Conservation (phyloP, 2,113 vertebrate genomes). For the Dipodomys stephensi region DNA sequence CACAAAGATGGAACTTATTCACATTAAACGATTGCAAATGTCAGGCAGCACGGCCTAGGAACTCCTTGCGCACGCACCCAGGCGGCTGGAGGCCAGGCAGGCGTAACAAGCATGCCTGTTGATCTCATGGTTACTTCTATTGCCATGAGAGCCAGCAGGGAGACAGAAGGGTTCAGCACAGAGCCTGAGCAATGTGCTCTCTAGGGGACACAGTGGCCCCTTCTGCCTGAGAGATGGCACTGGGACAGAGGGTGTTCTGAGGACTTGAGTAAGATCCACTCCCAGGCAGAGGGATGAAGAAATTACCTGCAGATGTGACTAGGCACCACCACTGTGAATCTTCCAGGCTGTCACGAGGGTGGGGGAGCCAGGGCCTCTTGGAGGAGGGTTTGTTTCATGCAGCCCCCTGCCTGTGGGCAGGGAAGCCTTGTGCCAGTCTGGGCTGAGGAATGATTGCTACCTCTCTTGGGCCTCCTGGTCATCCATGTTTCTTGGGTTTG, state of each 20-base stretch:
- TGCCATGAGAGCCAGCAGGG: constrained; percentile 45
- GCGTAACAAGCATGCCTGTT: constrained; percentile 6
- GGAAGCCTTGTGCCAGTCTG: neutral
- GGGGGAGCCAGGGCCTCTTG: constrained; percentile 70
- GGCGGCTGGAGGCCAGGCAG: constrained; percentile 54
- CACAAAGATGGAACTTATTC: constrained; percentile 79
- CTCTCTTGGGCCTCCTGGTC: neutral
- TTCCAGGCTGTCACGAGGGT: constrained; percentile 64
- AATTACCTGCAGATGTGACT: constrained; percentile 84
- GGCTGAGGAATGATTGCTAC: neutral
- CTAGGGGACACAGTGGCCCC: neutral
- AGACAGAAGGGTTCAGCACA: constrained; percentile 26
- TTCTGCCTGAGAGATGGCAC: constrained; percentile 44
- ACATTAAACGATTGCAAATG: constrained; percentile 82
- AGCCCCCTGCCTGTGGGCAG: constrained; percentile 30
- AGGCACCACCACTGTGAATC: constrained; percentile 17
- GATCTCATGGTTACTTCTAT: constrained; percentile 73
- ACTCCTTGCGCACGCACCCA: constrained; percentile 67
- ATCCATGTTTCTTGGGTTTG: neutral
- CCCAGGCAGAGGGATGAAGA: constrained; percentile 72
- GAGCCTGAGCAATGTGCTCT: constrained; percentile 44
- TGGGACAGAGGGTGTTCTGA: constrained; percentile 65
- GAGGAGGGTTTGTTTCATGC: neutral
- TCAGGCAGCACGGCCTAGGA: constrained; percentile 69
- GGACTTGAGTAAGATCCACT: constrained; percentile 62